These are phyloP conservation scores for Chrysemys picta DNA, from an alignment of 2,113 vertebrate genomes.

Conservation along the genomic window DNA sequence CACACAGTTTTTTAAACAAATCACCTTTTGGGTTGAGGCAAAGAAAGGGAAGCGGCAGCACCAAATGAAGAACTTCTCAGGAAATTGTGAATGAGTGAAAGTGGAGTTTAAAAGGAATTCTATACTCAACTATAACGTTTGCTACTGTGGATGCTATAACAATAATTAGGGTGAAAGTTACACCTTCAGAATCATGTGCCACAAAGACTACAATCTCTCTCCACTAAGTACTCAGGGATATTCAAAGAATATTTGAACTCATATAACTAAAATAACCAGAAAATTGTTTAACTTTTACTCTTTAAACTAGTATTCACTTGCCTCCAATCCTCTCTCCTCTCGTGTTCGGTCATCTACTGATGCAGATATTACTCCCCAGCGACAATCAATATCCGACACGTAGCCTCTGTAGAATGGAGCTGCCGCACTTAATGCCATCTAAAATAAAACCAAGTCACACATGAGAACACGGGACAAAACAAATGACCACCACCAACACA, in stretches of 20 bases:
- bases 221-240: not conserved
- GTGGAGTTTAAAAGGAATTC: not conserved
- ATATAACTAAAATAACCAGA: not conserved
- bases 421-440: conserved; percentile 98
- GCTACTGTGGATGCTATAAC: not conserved
- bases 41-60: not conserved
- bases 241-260: not conserved
- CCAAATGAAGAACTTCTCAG: not conserved
- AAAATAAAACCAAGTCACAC: conserved; percentile 28
- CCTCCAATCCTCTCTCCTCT: conserved; percentile 95
- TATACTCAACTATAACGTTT: not conserved
- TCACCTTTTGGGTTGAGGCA: not conserved
- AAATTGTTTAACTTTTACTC: not conserved
- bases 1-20: not conserved
- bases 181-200: not conserved
- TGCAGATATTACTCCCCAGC: conserved; percentile 97
- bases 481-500: not conserved
- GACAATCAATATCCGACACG: conserved; percentile 96
- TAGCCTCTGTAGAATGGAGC: conserved; percentile 97
- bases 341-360: conserved; percentile 95
- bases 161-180: rapidly evolving
- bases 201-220: not conserved
- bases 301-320: conserved; percentile 57
- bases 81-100: not conserved
- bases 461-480: not conserved